Conservation (phyloP, 2,797 vertebrate species). For the Parotocinclus haroldoi region DNA sequence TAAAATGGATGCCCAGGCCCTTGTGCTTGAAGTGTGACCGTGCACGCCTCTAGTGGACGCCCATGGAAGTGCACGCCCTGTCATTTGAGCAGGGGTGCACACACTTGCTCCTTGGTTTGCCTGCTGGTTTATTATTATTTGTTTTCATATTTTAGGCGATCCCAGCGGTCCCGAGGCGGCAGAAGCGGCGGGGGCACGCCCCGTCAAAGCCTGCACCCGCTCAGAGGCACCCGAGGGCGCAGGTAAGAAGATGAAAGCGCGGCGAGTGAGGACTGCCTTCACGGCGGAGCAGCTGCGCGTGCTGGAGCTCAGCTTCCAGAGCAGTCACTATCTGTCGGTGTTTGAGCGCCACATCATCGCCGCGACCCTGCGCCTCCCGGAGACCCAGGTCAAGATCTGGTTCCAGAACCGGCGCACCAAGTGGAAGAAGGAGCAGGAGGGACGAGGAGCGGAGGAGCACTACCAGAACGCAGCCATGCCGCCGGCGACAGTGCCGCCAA, state of each 20-base stretch:
- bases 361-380: constrained; percentile 61
- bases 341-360: constrained; percentile 70
- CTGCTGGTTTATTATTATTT: too few relatives aligned
- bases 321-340: constrained; percentile 72
- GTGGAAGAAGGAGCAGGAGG: constrained; percentile 73
- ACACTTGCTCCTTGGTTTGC: background rate
- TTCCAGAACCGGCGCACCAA: constrained; percentile 79
- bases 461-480: constrained; percentile 17
- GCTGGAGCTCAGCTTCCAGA: constrained; percentile 69
- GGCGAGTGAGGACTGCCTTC: constrained; percentile 72
- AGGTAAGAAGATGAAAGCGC: constrained; percentile 40
- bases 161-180: background rate
- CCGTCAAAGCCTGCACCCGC: background rate
- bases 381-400: constrained; percentile 81
- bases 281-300: constrained; percentile 67
- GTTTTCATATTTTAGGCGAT: constrained; percentile 25
- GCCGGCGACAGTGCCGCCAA: background rate
- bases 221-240: background rate
- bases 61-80: background rate
- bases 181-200: background rate
- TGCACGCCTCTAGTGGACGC: too few relatives aligned
- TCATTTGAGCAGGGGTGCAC: too few relatives aligned
- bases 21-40: too few relatives aligned
- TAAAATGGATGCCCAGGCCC: too few relatives aligned
- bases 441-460: constrained; percentile 42